Conservation (phyloP, 1,140 invertebrate species). For the Drosophila eugracilis region DNA sequence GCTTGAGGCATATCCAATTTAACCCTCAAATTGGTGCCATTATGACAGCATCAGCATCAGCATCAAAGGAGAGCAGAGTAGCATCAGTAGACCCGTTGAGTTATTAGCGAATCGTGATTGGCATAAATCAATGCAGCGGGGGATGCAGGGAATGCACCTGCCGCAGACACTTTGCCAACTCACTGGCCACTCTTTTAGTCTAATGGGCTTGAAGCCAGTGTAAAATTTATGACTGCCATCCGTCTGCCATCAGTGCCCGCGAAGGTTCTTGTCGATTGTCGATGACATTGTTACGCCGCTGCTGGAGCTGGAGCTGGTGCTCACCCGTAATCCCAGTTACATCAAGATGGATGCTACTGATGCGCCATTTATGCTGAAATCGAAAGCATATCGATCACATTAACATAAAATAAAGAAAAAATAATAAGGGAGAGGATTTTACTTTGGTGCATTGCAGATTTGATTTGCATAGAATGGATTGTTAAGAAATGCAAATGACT, state of each 20-base stretch:
- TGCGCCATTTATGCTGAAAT: slow-evolving; percentile 71
- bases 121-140: slow-evolving; percentile 78
- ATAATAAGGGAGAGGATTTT: slow-evolving; percentile 35
- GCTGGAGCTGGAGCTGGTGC: too few relatives aligned
- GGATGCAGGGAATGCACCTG: slow-evolving; percentile 57
- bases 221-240: slow-evolving; percentile 53
- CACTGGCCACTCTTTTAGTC: slow-evolving; percentile 12
- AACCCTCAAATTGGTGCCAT: slow-evolving; percentile 82
- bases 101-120: slow-evolving; percentile 83
- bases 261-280: slow-evolving; percentile 38
- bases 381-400: slow-evolving; percentile 63
- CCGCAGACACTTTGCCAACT: slow-evolving; percentile 32
- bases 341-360: slow-evolving; percentile 65
- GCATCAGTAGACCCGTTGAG: slow-evolving; percentile 59
- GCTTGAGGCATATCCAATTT: slow-evolving; percentile 77
- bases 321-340: slow-evolving; percentile 47
- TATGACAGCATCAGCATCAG: slow-evolving; percentile 60
- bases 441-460: slow-evolving; percentile 68
- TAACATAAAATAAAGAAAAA: slow-evolving; percentile 49
- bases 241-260: slow-evolving; percentile 23
- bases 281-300: slow-evolving; percentile 43
- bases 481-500: slow-evolving; percentile 28
- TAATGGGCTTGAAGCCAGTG: slow-evolving; percentile 38
- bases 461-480: slow-evolving; percentile 62
- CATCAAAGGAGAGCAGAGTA: slow-evolving; percentile 3